Evolutionary conservation across 1,140 invertebrate species (phyloP).

Genomic region (Daktulosphaira vitifoliae): DNA sequence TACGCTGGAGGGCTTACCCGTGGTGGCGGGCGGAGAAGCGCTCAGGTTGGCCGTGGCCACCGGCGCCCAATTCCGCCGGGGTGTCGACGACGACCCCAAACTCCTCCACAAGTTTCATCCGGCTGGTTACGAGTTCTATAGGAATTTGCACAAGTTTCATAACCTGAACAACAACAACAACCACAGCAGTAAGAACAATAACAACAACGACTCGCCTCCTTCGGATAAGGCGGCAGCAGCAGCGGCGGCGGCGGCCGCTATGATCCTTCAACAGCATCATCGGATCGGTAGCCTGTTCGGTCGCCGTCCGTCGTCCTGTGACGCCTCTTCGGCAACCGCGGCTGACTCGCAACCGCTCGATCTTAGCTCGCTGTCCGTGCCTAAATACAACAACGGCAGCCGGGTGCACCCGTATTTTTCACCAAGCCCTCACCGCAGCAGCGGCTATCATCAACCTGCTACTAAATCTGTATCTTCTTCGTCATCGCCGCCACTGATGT

Average conservation of each 20-base stretch:
- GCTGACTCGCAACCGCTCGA: constrained; percentile 17
- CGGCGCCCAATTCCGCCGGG: constrained; percentile 23
- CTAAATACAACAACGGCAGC: constrained; percentile 16
- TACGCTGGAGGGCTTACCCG: constrained; percentile 31
- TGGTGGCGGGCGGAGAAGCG: constrained; percentile 16
- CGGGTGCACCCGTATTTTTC: constrained; percentile 18
- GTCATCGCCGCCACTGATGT: background rate
- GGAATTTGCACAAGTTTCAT: constrained; percentile 23
- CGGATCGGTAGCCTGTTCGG: background rate
- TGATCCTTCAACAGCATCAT: constrained; percentile 24
- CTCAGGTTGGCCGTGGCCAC: constrained; percentile 25
- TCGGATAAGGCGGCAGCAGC: constrained; percentile 11
- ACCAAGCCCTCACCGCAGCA: background rate
- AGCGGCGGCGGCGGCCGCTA: constrained; percentile 3
- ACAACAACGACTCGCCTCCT: constrained; percentile 23
- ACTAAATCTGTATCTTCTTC: background rate
- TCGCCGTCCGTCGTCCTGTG: background rate
- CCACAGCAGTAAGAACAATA: constrained; percentile 10
- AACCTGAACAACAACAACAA: constrained; percentile 24
- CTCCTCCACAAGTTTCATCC: constrained; percentile 6
- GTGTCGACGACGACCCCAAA: constrained; percentile 14
- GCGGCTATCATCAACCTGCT: background rate
- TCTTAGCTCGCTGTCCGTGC: constrained; percentile 23
- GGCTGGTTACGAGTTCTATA: constrained; percentile 24
- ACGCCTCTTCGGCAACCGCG: background rate